Conservation (phyloP, 2,113 vertebrate species). For the Pyrgilauda ruficollis region DNA sequence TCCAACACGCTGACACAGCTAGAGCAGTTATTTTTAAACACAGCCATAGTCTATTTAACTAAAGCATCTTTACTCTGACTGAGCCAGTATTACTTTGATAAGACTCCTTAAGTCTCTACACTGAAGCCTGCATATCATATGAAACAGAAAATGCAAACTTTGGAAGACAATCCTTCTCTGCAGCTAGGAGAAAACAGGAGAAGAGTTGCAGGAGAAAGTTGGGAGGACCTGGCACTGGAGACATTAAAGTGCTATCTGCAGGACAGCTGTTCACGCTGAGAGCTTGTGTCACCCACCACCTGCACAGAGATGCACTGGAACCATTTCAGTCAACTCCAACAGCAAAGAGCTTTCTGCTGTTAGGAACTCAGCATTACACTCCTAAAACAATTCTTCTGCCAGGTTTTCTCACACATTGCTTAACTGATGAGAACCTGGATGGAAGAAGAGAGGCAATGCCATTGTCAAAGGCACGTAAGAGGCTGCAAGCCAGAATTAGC, state of each 20-base stretch:
- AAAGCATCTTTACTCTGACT: constrained; percentile 68
- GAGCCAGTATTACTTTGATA: constrained; percentile 66
- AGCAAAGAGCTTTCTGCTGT: constrained; percentile 17
- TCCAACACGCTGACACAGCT: constrained; percentile 22
- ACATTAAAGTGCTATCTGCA: neutral
- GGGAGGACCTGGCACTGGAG: neutral
- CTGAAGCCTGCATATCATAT: neutral
- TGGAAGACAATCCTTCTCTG: neutral
- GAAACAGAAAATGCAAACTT: neutral
- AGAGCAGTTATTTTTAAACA: constrained; percentile 62
- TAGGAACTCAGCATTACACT: neutral
- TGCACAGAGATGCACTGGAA: constrained; percentile 16
- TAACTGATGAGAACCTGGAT: neutral
- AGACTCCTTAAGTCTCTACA: constrained; percentile 50
- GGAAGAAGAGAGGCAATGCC: neutral
- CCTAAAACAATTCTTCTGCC: constrained; percentile 14
- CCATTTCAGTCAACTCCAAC: neutral
- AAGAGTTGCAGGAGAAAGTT: neutral
- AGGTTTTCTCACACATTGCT: neutral
- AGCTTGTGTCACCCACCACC: neutral
- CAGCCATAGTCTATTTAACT: constrained; percentile 59
- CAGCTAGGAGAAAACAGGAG: neutral
- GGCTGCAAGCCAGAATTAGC: neutral
- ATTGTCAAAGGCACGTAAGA: neutral
- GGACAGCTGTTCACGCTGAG: neutral